phyloP scores from a whole-genome alignment of 1,140 invertebrate genomes.

The Diabrotica virgifera region DNA sequence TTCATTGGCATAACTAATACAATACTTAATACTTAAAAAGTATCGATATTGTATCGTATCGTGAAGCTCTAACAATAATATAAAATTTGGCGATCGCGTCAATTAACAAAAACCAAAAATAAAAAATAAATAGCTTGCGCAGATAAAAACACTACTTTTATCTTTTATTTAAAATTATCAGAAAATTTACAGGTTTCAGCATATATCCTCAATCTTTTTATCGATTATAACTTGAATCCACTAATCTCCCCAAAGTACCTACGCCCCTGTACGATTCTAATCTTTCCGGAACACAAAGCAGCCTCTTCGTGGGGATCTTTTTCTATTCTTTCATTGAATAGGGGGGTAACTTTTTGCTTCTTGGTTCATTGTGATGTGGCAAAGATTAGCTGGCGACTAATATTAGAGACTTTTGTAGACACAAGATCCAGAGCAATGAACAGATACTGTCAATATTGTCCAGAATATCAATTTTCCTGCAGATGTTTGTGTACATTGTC shows the following conservation, averaged over 20 bases:
- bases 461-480: too few species aligned
- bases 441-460: not conserved
- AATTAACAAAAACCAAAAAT: too few species aligned
- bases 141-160: not conserved
- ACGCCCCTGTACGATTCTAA: conserved; percentile 8
- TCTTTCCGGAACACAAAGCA: conserved; percentile 14
- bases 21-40: too few species aligned
- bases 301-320: conserved; percentile 8
- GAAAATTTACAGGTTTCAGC: not conserved
- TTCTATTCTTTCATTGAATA: conserved; percentile 11
- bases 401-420: conserved; percentile 4
- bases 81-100: too few species aligned
- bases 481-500: too few species aligned
- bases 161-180: too few species aligned
- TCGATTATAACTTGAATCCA: not conserved
- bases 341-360: conserved; percentile 19
- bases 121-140: too few species aligned
- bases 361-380: conserved; percentile 11
- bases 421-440: not conserved
- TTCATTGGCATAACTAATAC: too few species aligned
- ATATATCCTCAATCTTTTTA: not conserved
- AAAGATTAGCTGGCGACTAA: conserved; percentile 17
- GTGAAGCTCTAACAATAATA: too few species aligned
- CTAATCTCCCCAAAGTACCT: too few species aligned
- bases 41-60: too few species aligned